A percentile compares a stretch with the other conserved stretches of the same genome.
Conservation (phyloP, 2,113 vertebrate genomes). For the Cnemophilus loriae region DNA sequence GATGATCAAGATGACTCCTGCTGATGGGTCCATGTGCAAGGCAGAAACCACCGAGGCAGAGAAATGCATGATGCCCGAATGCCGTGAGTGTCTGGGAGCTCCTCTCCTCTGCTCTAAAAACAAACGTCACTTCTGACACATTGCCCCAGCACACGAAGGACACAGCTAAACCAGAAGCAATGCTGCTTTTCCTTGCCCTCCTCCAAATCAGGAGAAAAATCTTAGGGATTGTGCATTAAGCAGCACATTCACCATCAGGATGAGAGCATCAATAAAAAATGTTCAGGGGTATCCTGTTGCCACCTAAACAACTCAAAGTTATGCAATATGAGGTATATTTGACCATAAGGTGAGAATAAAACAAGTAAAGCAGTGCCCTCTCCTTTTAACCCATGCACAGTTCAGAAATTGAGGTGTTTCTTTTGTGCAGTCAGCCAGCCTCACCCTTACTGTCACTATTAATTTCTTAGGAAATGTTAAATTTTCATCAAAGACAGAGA, state of each 20-base stretch:
- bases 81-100: conserved; percentile 79
- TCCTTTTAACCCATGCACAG: not conserved
- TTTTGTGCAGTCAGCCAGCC: not conserved
- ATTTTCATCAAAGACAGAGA: not conserved
- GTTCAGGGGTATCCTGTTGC: not conserved
- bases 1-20: conserved; percentile 93
- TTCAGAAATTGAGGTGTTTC: not conserved
- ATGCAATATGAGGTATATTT: not conserved
- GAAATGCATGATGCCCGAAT: conserved; percentile 99
- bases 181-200: not conserved
- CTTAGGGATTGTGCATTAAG: not conserved
- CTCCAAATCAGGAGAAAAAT: not conserved
- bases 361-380: not conserved
- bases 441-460: not conserved
- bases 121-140: not conserved
- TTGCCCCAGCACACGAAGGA: not conserved
- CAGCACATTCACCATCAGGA: not conserved
- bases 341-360: not conserved
- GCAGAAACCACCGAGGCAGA: conserved; percentile 90
- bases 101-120: not conserved
- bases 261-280: not conserved
- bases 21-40: conserved; percentile 91
- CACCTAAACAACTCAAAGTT: not conserved
- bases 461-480: not conserved
- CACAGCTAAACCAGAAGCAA: not conserved